These are phyloP conservation scores for Thermophis baileyi DNA, from an alignment of 2,113 vertebrate species.

Conservation along the genomic window DNA sequence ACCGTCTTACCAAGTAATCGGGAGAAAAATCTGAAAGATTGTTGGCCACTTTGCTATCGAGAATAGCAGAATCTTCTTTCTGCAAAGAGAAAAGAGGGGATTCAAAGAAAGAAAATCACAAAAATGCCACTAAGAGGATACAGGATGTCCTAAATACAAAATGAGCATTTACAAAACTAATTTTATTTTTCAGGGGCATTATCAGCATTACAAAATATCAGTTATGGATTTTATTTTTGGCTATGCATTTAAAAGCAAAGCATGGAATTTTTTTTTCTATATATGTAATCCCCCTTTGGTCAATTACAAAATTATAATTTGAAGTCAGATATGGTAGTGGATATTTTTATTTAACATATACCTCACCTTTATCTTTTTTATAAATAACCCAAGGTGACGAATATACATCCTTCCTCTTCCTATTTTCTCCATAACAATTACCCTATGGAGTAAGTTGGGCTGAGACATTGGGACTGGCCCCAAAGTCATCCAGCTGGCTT, in stretches of 20 bases:
- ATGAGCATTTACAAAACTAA: neutral
- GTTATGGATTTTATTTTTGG: neutral
- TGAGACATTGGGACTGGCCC: neutral
- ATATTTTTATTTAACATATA: neutral
- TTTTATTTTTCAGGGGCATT: neutral
- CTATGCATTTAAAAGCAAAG: neutral
- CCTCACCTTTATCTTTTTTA: neutral
- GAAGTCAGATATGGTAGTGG: neutral
- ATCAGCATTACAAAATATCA: neutral
- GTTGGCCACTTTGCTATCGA: slow-evolving; percentile 73
- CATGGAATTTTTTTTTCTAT: neutral
- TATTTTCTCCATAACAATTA: neutral
- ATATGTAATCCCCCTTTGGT: neutral
- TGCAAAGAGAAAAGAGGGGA: slow-evolving; percentile 43
- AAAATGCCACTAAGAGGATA: neutral
- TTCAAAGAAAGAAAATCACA: neutral
- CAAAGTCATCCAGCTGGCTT: neutral
- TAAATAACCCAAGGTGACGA: neutral
- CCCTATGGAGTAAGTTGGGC: neutral
- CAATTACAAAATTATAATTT: neutral
- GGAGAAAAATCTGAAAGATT: slow-evolving; percentile 57
- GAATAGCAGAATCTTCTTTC: slow-evolving; percentile 80
- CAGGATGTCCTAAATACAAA: neutral
- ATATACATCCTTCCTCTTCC: neutral
- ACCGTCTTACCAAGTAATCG: slow-evolving; percentile 54